Base-by-base conservation (phyloP, 2,113 vertebrate genomes). In the Tragelaphus buxtoni region DNA sequence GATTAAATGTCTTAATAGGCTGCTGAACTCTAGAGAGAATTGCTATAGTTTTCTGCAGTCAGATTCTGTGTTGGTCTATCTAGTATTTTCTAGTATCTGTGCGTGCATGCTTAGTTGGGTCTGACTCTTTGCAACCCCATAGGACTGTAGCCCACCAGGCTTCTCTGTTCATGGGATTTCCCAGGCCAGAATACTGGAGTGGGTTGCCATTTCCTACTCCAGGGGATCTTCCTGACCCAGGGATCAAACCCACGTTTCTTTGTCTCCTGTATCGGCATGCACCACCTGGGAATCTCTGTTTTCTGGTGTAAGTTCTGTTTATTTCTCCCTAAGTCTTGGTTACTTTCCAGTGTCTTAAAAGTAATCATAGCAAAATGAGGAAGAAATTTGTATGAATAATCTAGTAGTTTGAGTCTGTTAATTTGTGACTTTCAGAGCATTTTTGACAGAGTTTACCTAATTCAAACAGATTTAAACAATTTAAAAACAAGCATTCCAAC, bases 391-490 rank as follows among this genome's bases (percentile, higher is more conserved):
- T 45, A 56, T 65, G 53, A 88, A 45, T 95, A 39, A 42, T 84
- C 63, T 4, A 90, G n/a, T 95, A 81, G 24, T 88, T 85, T 97
- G 49, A 94, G 60, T 42, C 55, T 79, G 13, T 89, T 77, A 42
- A 82, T 65, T 45, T 93, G 55, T 88, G 42, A 51, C 53, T 97
- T 92, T 95, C 49, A 88, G n/a, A 89, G 74, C 47, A 49, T 63
- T 96, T 96, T 96, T 95, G 82, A 90, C 85, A 92, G 72, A 51
- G 49, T 91, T 96, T 88, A 86, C 80, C n/a, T 91, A 49, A 72
- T 84, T 3, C n/a, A 80, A 94, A 89, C 65, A 91, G 39, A 79
- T 82, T 16, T 88, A 82, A 97, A 53, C 30, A 76, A 11, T 95
- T 82, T 82, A 49, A 80, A 65, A 65, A 35, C 69, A 89, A 94